These are phyloP conservation scores for Apodemia duryi DNA, from an alignment of 2,888 invertebrate species.

Conservation along the genomic window DNA sequence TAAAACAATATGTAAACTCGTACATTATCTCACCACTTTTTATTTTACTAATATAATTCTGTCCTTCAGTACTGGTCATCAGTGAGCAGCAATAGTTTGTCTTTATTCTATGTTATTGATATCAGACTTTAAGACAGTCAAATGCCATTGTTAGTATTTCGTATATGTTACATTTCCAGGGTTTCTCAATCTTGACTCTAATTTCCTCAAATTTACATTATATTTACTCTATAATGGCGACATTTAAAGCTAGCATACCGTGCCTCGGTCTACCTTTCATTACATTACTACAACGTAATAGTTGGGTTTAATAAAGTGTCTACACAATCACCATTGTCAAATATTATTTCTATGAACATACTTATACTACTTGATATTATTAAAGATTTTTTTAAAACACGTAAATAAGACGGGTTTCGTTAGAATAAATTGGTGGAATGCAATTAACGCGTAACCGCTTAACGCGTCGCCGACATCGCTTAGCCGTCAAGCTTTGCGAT, in stretches of 20 bases:
- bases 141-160: constrained; percentile 1
- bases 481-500: no score
- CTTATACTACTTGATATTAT: no score
- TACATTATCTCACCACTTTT: background rate
- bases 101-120: background rate
- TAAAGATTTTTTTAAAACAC: no score
- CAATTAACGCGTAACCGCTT: no score
- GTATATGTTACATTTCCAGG: background rate
- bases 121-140: background rate
- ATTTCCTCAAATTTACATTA: background rate
- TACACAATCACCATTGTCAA: background rate
- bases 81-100: background rate
- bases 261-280: background rate
- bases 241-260: background rate
- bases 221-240: background rate
- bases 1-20: no score
- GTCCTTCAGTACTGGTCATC: background rate
- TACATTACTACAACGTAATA: background rate
- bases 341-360: background rate
- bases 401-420: no score
- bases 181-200: background rate
- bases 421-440: no score
- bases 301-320: background rate
- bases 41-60: background rate
- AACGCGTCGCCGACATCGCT: no score